phyloP scores from a whole-genome alignment of 1,140 invertebrate species.

The Zeugodacus cucurbitae region DNA sequence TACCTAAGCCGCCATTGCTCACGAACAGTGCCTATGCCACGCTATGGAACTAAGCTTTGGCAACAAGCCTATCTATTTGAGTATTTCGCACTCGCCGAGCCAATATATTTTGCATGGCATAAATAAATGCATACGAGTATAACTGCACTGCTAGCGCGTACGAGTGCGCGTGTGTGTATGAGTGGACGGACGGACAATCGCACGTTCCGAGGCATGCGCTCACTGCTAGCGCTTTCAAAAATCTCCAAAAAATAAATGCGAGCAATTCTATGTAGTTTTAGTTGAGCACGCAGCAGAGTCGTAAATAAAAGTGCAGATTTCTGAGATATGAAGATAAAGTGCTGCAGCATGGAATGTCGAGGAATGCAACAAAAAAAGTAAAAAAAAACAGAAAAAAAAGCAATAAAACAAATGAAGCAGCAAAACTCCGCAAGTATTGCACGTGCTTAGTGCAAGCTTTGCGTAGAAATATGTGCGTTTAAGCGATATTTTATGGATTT shows the following conservation, averaged over 20 bases:
- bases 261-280: constrained; percentile 3
- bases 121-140: neutral
- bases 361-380: neutral
- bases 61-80: neutral
- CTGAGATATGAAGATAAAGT: constrained; percentile 37
- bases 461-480: neutral
- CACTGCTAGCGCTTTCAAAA: neutral
- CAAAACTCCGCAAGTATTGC: neutral
- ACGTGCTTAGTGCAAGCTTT: neutral
- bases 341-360: neutral
- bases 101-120: neutral
- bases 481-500: constrained; percentile 25
- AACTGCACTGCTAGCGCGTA: neutral
- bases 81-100: neutral
- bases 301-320: constrained; percentile 34
- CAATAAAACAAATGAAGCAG: neutral
- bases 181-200: neutral
- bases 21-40: neutral
- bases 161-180: neutral
- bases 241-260: constrained; percentile 18
- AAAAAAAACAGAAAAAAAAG: neutral
- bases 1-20: neutral
- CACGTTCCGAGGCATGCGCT: neutral
- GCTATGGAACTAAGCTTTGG: neutral
- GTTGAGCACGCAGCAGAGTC: constrained; percentile 27